These are phyloP conservation scores for Apamea epomidion DNA, from an alignment of 2,888 invertebrate species.

Conservation along the genomic window DNA sequence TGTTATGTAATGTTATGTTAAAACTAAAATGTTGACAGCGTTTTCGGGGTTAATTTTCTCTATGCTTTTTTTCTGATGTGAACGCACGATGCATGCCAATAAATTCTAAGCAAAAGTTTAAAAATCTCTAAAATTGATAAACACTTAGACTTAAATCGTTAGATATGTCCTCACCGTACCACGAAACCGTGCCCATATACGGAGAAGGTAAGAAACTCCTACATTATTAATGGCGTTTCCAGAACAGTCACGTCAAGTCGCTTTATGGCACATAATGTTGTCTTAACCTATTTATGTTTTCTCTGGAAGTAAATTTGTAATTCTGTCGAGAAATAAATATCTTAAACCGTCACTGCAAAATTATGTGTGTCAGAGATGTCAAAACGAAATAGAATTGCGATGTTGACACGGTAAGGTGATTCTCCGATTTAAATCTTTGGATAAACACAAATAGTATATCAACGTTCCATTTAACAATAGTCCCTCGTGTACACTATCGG, in stretches of 20 bases:
- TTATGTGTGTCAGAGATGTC: neutral
- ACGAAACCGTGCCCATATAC: neutral
- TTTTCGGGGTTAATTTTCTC: neutral
- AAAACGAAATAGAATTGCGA: neutral
- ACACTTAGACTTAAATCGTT: neutral
- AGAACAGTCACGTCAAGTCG: too few relatives aligned
- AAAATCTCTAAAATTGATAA: neutral
- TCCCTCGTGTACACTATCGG: neutral
- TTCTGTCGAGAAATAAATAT: neutral
- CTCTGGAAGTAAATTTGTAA: neutral
- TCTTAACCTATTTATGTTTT: neutral
- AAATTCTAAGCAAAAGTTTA: neutral
- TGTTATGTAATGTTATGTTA: too few relatives aligned
- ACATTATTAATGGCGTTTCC: too few relatives aligned
- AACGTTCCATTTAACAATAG: neutral
- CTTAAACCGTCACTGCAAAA: neutral
- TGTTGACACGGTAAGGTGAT: neutral
- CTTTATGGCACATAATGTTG: neutral
- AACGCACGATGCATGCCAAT: neutral
- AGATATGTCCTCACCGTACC: neutral
- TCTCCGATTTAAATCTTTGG: neutral
- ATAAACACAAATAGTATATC: neutral
- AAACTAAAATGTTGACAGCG: neutral
- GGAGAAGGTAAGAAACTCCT: neutral
- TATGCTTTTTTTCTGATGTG: neutral